phyloP scores from a whole-genome alignment of 2,797 vertebrate genomes.

The Epinephelus awoara region DNA sequence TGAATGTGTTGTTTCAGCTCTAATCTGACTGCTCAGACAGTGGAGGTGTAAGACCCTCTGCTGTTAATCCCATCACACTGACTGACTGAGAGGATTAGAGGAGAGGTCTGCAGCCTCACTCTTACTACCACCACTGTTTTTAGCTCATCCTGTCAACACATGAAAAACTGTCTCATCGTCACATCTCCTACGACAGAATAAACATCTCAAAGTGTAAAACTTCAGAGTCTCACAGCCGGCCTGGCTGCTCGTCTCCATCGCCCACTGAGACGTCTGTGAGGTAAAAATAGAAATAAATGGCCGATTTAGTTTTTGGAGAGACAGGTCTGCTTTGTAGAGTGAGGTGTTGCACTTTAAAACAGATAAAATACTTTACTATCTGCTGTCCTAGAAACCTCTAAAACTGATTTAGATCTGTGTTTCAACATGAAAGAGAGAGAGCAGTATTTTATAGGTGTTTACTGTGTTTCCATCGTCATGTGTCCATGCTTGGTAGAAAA shows the following conservation, averaged over 20 bases:
- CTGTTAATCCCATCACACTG: constrained; percentile 40
- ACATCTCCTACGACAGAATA: neutral
- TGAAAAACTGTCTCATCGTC: neutral
- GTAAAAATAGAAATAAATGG: constrained; percentile 35
- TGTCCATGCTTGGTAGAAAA: neutral
- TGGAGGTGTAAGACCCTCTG: constrained; percentile 22
- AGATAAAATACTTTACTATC: neutral
- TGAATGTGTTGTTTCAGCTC: neutral
- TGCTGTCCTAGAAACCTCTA: neutral
- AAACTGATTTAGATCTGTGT: neutral
- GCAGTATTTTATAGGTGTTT: neutral
- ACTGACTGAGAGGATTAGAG: constrained; percentile 37
- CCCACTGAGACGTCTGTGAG: neutral
- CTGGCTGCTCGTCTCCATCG: neutral
- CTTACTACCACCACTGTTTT: neutral
- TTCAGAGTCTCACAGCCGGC: neutral
- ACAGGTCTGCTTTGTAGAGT: neutral
- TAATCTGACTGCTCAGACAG: constrained; percentile 38
- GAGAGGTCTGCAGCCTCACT: neutral
- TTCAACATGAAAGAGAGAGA: neutral
- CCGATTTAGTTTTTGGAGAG: neutral
- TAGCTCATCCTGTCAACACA: neutral
- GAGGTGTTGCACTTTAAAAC: neutral
- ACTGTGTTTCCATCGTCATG: neutral
- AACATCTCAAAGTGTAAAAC: neutral